A percentile compares a stretch with the other conserved stretches of the same genome.
Conservation (phyloP, 2,797 vertebrate species). For the Thamnophis elegans region DNA sequence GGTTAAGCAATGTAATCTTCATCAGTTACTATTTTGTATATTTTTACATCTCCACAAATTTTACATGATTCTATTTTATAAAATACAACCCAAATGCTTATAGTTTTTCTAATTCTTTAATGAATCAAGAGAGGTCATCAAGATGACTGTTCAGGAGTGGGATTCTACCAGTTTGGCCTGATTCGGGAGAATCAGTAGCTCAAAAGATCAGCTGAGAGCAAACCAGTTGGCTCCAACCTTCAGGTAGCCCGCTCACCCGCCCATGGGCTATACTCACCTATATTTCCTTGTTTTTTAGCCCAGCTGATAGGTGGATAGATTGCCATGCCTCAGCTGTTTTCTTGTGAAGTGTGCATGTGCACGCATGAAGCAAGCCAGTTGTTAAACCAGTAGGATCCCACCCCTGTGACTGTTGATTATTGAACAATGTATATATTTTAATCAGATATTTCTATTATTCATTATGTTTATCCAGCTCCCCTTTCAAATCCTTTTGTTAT, state of each 20-base stretch:
- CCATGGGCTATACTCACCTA: no score
- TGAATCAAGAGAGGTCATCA: slow-evolving; percentile 1
- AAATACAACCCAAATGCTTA: background rate
- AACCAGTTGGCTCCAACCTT: no score
- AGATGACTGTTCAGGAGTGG: background rate
- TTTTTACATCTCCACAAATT: slow-evolving; percentile 2
- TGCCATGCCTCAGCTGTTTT: no score
- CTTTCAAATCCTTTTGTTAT: background rate
- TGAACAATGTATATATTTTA: background rate
- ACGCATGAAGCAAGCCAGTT: no score
- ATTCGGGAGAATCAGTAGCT: no score
- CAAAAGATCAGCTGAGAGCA: no score
- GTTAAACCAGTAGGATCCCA: no score
- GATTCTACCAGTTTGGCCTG: no score
- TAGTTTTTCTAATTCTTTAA: slow-evolving; percentile 26
- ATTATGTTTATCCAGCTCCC: background rate
- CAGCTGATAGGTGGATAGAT: no score
- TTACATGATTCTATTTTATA: background rate
- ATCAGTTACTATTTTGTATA: background rate
- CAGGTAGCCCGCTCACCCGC: no score
- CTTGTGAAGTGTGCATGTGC: no score
- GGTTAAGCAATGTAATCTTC: background rate
- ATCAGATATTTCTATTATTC: background rate
- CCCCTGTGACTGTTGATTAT: background rate
- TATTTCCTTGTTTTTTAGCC: no score